Evolutionary conservation across 1,140 invertebrate genomes (phyloP), one percentile per base, ranked within the genome.

Genomic region (Drosophila varians): DNA sequence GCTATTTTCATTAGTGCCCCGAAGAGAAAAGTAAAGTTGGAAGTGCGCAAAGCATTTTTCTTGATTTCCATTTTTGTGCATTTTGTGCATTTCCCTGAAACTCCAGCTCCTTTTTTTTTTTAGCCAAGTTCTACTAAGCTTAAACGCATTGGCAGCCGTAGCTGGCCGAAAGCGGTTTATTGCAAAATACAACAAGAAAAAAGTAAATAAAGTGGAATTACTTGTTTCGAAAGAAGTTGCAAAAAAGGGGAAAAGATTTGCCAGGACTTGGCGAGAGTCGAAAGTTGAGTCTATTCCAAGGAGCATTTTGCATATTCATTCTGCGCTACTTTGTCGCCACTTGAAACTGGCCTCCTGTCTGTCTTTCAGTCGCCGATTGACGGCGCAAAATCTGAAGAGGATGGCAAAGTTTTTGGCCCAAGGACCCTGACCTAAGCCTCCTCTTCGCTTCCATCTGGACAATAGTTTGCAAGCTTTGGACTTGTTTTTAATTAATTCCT

Each of bases 241-340:
- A 23, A 19, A 26, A 28, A n/a, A 23, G n/a, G 8, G 19, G 5
- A 19, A 12, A 7, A 26, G 46, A 34, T 3, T 14, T 19, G 18
- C 16, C 31, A 66, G 47, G 47, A 45, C 21, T 45, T 45, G 48
- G 19, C 57, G 42, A 55, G 47, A 47, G 68, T 56, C 61, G 69
- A 54, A 48, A 54, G 53, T 61, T 65, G 52, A 49, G 45, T 54
- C 42, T 36, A 48, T 45, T 40, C 38, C 45, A 46, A 74, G 46
- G 11, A 68, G 60, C 61, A 65, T 75, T 84, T 79, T 84, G 80
- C 80, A 84, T 86, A 86, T 86, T 86, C 80, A 84, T 86, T 79
- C 60, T 61, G 38, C 65, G 38, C 55, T 73, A 84, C 75, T 84
- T 86, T 72, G 80, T 75, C 68, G 57, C 57, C 58, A 71, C 56